These are phyloP conservation scores for Tricholauxania praeusta DNA, from an alignment of 2,888 invertebrate genomes.

Conservation along the genomic window DNA sequence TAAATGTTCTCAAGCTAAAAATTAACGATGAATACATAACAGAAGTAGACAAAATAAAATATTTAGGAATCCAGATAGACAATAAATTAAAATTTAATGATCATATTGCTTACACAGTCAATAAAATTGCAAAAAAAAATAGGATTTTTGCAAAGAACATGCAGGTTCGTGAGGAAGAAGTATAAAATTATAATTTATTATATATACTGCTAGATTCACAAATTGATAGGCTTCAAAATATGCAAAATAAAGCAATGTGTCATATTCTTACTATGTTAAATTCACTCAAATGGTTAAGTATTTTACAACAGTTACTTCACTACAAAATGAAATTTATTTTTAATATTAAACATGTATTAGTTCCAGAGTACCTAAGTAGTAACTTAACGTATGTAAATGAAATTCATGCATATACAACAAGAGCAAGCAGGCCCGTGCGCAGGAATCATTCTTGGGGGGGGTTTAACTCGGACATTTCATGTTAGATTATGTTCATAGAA, in stretches of 20 bases:
- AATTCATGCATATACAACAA: not conserved
- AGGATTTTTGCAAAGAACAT: slow-evolving; percentile 19
- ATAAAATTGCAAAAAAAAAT: slow-evolving; percentile 12
- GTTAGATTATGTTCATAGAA: no score
- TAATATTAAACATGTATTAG: not conserved
- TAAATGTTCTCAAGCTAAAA: not conserved
- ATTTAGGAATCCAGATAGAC: slow-evolving; percentile 7
- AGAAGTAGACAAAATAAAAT: not conserved
- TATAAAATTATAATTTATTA: slow-evolving; percentile 13
- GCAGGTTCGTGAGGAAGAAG: not conserved
- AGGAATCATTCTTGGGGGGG: no score
- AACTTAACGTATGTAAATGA: not conserved
- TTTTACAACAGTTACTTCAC: not conserved
- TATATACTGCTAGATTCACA: not conserved
- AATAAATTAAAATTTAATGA: not conserved
- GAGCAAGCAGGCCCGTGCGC: no score
- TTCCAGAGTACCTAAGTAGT: not conserved
- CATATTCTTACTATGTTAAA: not conserved
- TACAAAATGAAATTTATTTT: not conserved
- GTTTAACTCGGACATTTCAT: no score
- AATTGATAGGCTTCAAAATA: not conserved
- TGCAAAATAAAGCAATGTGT: slow-evolving; percentile 3
- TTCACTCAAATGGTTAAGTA: not conserved
- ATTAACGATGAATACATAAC: not conserved
- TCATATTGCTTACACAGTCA: not conserved